Evolutionary conservation across 2,888 invertebrate genomes (phyloP).

Genomic region (Bimastos eiseni): DNA sequence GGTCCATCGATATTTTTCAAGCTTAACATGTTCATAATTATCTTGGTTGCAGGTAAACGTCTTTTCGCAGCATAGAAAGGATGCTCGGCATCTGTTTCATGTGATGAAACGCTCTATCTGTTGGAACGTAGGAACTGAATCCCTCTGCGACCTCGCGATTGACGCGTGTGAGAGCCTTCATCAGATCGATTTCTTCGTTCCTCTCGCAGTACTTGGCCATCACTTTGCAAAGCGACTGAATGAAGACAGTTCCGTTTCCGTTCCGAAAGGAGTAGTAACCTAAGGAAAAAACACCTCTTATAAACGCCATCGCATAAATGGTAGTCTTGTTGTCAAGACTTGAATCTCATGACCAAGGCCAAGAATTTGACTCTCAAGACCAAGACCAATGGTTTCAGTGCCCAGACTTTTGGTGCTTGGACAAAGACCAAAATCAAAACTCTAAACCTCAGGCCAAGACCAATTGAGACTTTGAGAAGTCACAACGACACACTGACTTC

Average conservation of each 20-base stretch:
- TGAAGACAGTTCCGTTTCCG: background rate
- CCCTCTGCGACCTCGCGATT: background rate
- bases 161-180: background rate
- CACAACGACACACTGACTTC: too few relatives aligned
- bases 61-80: constrained; percentile 10
- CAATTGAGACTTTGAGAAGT: too few relatives aligned
- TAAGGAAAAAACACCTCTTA: background rate
- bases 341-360: too few relatives aligned
- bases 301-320: background rate
- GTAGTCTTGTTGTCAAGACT: background rate
- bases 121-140: background rate
- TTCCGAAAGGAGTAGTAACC: constrained; percentile 9
- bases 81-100: constrained; percentile 18
- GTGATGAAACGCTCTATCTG: background rate
- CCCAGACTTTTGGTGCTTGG: too few relatives aligned
- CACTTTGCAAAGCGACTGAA: background rate
- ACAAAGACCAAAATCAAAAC: too few relatives aligned
- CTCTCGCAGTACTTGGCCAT: background rate
- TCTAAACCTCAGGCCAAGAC: too few relatives aligned
- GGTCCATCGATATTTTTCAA: background rate
- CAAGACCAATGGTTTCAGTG: too few relatives aligned
- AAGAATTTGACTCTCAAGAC: too few relatives aligned
- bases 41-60: background rate
- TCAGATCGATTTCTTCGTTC: background rate
- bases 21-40: background rate